Base-by-base conservation (phyloP, 1,140 invertebrate species). In the Calosoma granatense region DNA sequence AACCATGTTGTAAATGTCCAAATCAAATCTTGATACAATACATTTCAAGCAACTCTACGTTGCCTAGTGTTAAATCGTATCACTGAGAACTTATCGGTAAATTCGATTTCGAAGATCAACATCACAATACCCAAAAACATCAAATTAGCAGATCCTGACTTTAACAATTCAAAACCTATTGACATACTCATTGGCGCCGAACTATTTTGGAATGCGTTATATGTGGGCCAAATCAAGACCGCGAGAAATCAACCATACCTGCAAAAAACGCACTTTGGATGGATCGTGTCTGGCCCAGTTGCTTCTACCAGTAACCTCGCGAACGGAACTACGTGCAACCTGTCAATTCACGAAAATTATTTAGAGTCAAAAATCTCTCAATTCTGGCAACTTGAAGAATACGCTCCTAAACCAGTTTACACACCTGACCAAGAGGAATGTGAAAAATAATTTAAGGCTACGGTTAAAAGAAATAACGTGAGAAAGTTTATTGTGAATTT, bases 121-220 rank as follows among this genome's bases (percentile, higher is more conserved):
- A 41, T 63, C 19, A 54, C 58, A 1, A 62, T 70, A 54, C 67
- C 68, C n/a, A 14, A 53, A 20, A 56, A 63, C 20, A 56, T 68
- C 2, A 11, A 51, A 56, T 60, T 71, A 41, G 66, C 70, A 20
- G 68, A 72, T 59, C 65, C 64, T 15, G 20, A 54, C 6, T 72
- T 66, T 53, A 30, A 65, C 41, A 59, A 60, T 23, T 60, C 64
- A 3, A 23, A 43, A 1, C 21, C 58, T 39, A 59, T 70, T 26
- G 66, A 72, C 56, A 47, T 63, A 6, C 54, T 70, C 20, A 52
- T 71, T n/a, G 67, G 67, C n/a, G 60, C 61, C 1, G 61, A 60
- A 20, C 6, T 64, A 6, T 69, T 36, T n/a, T 36, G 6, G 6
- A 51, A 63, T 0, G 22, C 63, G 17, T 47, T 70, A n/a, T 56